A percentile compares a stretch with the other conserved stretches of the same genome.
These are phyloP conservation scores for Falco concolor DNA, from an alignment of 2,797 vertebrate genomes.

Conservation along the genomic window DNA sequence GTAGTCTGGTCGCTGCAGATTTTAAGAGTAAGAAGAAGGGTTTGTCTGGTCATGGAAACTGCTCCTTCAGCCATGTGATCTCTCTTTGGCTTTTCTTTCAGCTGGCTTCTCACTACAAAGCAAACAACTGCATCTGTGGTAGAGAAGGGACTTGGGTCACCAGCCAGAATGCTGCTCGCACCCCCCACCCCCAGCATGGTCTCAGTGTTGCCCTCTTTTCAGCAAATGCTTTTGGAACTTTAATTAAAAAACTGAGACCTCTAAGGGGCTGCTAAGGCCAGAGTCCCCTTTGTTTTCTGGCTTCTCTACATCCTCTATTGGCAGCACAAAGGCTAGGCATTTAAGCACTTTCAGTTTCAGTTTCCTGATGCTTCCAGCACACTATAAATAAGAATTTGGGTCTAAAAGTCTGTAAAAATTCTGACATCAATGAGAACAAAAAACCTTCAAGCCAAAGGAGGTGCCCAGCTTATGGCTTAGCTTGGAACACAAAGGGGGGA, in stretches of 20 bases:
- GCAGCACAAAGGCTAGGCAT: background rate
- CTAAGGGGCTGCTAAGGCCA: background rate
- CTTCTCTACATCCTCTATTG: background rate
- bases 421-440: background rate
- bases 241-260: background rate
- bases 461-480: background rate
- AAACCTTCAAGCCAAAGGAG: background rate
- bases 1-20: background rate
- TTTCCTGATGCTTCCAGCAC: background rate
- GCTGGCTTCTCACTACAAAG: background rate
- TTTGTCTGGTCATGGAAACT: slow-evolving; percentile 19
- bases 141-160: background rate
- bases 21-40: background rate
- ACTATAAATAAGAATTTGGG: background rate
- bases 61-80: slow-evolving; percentile 1
- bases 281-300: background rate
- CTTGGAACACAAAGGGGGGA: background rate
- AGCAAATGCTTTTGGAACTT: background rate
- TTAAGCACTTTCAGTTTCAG: background rate
- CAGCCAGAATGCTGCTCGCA: background rate
- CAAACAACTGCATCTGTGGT: background rate
- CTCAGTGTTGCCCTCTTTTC: background rate
- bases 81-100: background rate
- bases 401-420: background rate
- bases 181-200: background rate